These are phyloP conservation scores for Trematomus bernacchii DNA, from an alignment of 2,797 vertebrate genomes.

Conservation along the genomic window DNA sequence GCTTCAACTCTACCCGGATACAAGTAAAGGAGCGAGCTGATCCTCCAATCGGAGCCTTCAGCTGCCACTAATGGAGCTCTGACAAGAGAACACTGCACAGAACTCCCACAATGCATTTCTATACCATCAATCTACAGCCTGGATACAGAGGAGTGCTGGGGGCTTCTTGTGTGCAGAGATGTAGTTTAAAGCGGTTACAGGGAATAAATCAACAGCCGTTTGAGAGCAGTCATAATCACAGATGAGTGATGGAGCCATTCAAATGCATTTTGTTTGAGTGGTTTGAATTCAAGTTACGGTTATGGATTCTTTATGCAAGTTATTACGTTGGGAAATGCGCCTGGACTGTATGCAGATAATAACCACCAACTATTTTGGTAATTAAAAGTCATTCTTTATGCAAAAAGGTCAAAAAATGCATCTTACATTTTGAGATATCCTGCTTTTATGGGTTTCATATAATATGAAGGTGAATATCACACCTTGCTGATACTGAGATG, in stretches of 20 bases:
- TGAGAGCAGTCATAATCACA: background rate
- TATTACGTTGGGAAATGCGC: background rate
- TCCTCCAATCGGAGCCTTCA: conserved; percentile 72
- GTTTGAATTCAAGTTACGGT: background rate
- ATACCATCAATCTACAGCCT: conserved; percentile 55
- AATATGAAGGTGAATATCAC: no score
- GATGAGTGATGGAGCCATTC: background rate
- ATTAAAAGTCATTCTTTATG: no score
- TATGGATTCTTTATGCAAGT: background rate
- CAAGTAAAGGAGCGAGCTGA: conserved; percentile 54
- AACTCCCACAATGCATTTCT: conserved; percentile 74
- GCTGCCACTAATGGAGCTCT: conserved; percentile 43
- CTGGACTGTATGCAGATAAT: no score
- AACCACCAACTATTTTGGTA: no score
- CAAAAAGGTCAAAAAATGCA: no score
- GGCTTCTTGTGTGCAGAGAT: conserved; percentile 4
- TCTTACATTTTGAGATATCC: no score
- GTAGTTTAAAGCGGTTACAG: background rate
- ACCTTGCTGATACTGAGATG: no score
- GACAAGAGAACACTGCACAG: conserved; percentile 56
- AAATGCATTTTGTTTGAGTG: background rate
- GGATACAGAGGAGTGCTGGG: conserved; percentile 1
- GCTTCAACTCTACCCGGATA: conserved; percentile 77
- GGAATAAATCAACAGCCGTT: background rate
- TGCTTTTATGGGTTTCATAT: no score